Evolutionary conservation across 2,113 vertebrate genomes (phyloP).

Genomic region (Etheostoma cragini): DNA sequence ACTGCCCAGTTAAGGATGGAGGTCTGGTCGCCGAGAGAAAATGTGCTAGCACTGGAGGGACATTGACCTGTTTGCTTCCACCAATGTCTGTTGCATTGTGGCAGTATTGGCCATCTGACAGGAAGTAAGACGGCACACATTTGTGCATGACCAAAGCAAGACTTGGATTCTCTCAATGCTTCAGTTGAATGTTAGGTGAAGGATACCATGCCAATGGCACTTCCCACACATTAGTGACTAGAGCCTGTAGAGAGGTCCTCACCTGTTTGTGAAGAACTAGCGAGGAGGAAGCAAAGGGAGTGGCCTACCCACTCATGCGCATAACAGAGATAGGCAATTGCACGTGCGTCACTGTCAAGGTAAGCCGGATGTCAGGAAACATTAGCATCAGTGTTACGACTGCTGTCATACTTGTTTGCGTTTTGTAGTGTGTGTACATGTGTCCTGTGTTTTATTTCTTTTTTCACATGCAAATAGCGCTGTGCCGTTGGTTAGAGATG

Average conservation of each 20-base stretch:
- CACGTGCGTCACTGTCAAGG: not conserved
- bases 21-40: not conserved
- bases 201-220: not conserved
- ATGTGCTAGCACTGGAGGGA: not conserved
- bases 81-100: constrained; percentile 1
- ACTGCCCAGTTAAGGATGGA: not conserved
- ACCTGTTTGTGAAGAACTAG: constrained; percentile 9
- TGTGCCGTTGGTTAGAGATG: too few relatives aligned
- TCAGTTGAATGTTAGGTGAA: constrained; percentile 4
- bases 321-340: not conserved
- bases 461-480: too few relatives aligned
- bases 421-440: too few relatives aligned
- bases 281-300: not conserved
- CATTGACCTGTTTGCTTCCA: constrained; percentile 20
- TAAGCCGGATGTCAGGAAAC: not conserved
- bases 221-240: not conserved
- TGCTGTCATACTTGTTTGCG: too few relatives aligned
- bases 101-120: constrained; percentile 9
- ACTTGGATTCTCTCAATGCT: not conserved
- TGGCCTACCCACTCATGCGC: not conserved
- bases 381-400: not conserved
- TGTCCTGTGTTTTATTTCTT: too few relatives aligned
- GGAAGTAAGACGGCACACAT: not conserved
- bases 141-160: not conserved
- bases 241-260: not conserved